Conservation (phyloP, 2,113 vertebrate genomes). For the Callospermophilus lateralis region DNA sequence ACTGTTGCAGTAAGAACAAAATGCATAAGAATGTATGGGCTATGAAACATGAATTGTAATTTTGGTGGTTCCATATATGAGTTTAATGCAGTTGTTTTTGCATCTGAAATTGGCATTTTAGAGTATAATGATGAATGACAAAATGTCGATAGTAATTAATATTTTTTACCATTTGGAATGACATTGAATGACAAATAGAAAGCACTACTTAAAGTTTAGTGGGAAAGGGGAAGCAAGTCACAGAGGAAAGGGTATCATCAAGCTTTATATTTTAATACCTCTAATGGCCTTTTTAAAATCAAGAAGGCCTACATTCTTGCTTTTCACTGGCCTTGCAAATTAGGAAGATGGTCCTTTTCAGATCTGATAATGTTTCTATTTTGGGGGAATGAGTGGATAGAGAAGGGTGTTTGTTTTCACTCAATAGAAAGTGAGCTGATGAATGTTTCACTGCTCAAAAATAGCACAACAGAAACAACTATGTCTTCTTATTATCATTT, state of each 20-base stretch:
- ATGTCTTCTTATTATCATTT: background rate
- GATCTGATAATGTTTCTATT: background rate
- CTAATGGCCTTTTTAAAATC: background rate
- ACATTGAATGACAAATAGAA: background rate
- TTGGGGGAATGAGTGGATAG: background rate
- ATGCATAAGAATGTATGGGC: background rate
- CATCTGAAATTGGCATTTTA: background rate
- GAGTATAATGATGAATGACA: background rate
- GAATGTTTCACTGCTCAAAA: background rate
- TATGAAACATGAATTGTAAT: background rate
- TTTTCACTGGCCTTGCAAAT: slow-evolving; percentile 1
- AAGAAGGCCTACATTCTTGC: background rate
- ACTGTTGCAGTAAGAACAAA: background rate
- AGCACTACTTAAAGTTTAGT: background rate
- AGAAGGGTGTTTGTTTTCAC: background rate
- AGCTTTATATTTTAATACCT: background rate
- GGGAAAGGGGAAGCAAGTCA: background rate
- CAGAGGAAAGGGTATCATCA: background rate
- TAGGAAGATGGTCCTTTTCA: background rate
- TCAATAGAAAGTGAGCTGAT: background rate
- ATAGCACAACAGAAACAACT: background rate
- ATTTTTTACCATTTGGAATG: slow-evolving; percentile 1
- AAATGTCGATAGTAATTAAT: background rate
- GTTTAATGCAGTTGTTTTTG: background rate
- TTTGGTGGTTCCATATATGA: background rate